Conservation (phyloP, 1,140 invertebrate genomes). For the Cyclargus thomasi region DNA sequence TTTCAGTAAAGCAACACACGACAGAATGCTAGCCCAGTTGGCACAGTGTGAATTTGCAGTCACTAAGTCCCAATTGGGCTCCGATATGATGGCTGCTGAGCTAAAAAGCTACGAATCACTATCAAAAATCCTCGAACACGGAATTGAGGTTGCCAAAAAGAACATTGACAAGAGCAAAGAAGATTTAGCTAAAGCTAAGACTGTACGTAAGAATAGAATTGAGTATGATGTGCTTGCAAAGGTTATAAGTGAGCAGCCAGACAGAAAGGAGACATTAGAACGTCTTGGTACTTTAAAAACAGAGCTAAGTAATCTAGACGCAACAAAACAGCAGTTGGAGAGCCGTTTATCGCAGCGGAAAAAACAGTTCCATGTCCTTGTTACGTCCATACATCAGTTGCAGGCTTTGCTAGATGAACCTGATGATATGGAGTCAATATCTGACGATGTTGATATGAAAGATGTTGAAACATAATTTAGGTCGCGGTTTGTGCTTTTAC, state of each 20-base stretch:
- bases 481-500: too few species aligned
- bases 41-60: constrained; percentile 92
- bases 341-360: constrained; percentile 86
- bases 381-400: constrained; percentile 86
- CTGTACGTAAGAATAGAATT: constrained; percentile 90
- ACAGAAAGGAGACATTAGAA: constrained; percentile 87
- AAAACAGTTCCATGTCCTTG: constrained; percentile 92
- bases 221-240: constrained; percentile 95
- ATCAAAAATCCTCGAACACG: constrained; percentile 84
- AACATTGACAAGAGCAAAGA: constrained; percentile 85
- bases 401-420: constrained; percentile 83
- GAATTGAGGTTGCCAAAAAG: constrained; percentile 84
- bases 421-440: constrained; percentile 78
- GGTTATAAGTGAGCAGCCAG: constrained; percentile 92
- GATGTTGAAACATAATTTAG: constrained; percentile 28
- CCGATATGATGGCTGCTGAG: constrained; percentile 89
- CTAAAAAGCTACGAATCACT: constrained; percentile 89
- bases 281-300: constrained; percentile 84
- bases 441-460: constrained; percentile 75
- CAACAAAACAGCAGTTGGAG: constrained; percentile 83
- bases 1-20: constrained; percentile 79
- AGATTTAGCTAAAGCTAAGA: constrained; percentile 87
- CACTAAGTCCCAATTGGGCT: constrained; percentile 86
- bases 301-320: constrained; percentile 81
- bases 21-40: constrained; percentile 87